Evolutionary conservation across 1,140 invertebrate genomes (phyloP).

Genomic region (Hyles vespertilio): DNA sequence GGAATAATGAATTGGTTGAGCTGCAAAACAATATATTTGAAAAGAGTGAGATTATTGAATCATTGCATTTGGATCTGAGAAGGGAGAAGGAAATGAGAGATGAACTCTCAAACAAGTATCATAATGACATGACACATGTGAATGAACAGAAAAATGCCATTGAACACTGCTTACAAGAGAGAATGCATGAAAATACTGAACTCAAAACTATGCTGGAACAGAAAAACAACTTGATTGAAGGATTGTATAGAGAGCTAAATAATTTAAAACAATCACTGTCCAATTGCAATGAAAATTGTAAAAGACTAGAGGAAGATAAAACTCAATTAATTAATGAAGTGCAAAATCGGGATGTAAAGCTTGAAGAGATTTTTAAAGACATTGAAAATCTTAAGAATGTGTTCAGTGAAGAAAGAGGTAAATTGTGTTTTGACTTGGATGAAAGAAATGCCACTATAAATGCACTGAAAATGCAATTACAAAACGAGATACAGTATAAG

Average conservation of each 20-base stretch:
- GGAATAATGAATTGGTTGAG: conserved; percentile 65
- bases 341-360: conserved; percentile 30
- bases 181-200: conserved; percentile 28
- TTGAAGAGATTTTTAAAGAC: conserved; percentile 38
- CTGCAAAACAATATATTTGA: conserved; percentile 58
- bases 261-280: conserved; percentile 25
- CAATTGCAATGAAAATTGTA: conserved; percentile 33
- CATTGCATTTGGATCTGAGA: conserved; percentile 40
- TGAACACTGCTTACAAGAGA: conserved; percentile 35
- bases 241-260: conserved; percentile 35
- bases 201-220: conserved; percentile 34
- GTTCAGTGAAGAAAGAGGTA: conserved; percentile 35
- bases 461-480: conserved; percentile 42
- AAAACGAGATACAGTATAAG: conserved; percentile 49
- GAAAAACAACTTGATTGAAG: conserved; percentile 26
- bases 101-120: conserved; percentile 37
- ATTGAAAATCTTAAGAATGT: conserved; percentile 32
- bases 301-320: conserved; percentile 32
- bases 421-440: conserved; percentile 34
- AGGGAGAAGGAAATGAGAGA: conserved; percentile 48
- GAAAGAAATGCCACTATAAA: conserved; percentile 40
- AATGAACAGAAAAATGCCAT: conserved; percentile 29
- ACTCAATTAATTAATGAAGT: conserved; percentile 32
- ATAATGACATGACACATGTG: conserved; percentile 36
- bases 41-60: conserved; percentile 57